Conservation (phyloP, 1,140 invertebrate species). For the Cydia strobilella region DNA sequence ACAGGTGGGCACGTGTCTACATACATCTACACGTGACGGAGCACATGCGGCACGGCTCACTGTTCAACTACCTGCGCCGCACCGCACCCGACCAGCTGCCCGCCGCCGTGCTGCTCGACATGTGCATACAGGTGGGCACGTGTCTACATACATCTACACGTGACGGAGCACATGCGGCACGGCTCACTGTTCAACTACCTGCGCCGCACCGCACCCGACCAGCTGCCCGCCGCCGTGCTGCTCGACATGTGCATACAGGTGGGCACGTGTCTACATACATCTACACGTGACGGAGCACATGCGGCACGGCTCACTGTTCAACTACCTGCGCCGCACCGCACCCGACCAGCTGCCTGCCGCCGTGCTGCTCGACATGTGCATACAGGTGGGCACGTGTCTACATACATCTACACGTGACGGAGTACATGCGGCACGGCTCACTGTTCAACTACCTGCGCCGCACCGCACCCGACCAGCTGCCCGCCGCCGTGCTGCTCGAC, state of each 20-base stretch:
- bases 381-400: slow-evolving; percentile 85
- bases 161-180: slow-evolving; percentile 95
- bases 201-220: slow-evolving; percentile 88
- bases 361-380: slow-evolving; percentile 95
- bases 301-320: slow-evolving; percentile 94
- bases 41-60: slow-evolving; percentile 96
- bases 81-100: slow-evolving; percentile 88
- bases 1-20: slow-evolving; percentile 86
- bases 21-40: slow-evolving; percentile 90
- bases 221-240: slow-evolving; percentile 89
- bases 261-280: slow-evolving; percentile 86
- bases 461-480: background rate
- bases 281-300: slow-evolving; percentile 97
- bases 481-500: slow-evolving; percentile 90
- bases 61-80: slow-evolving; percentile 82
- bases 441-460: slow-evolving; percentile 72
- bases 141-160: slow-evolving; percentile 88
- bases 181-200: slow-evolving; percentile 96
- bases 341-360: slow-evolving; percentile 81
- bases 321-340: slow-evolving; percentile 84
- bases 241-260: slow-evolving; percentile 97
- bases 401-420: slow-evolving; percentile 92
- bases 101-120: slow-evolving; percentile 92
- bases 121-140: slow-evolving; percentile 91
- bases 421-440: slow-evolving; percentile 96